Conservation (phyloP, 2,113 vertebrate genomes). For the Pteruthius melanotis region DNA sequence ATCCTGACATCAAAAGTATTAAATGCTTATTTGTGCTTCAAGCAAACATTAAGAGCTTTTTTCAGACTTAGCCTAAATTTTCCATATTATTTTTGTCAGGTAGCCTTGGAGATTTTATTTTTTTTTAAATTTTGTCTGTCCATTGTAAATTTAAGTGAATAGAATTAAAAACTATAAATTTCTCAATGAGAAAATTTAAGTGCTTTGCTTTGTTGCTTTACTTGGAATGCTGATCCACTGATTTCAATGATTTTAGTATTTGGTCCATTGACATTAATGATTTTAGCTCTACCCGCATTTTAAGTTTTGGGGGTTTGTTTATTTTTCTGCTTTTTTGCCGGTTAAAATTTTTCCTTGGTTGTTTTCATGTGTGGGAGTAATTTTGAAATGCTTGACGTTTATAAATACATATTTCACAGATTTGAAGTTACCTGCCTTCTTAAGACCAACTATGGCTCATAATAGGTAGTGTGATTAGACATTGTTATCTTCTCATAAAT, state of each 20-base stretch:
- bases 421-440: not conserved
- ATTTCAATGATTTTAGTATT: not conserved
- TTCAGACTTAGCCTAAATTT: not conserved
- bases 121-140: not conserved
- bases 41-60: not conserved
- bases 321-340: not conserved
- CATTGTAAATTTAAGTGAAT: not conserved
- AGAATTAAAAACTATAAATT: not conserved
- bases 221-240: not conserved
- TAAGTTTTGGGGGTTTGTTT: not conserved
- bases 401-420: not conserved
- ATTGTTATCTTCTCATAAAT: not conserved
- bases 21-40: not conserved
- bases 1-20: not conserved
- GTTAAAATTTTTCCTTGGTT: not conserved
- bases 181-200: not conserved
- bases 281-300: not conserved
- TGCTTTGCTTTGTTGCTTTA: not conserved
- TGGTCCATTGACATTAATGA: not conserved
- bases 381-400: not conserved
- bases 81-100: not conserved
- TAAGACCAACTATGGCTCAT: not conserved
- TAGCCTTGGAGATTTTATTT: not conserved
- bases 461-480: not conserved
- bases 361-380: not conserved